Percentiles rank a stretch among this genome's conserved stretches.
These are phyloP conservation scores for Sciurus vulgaris DNA, from an alignment of 2,797 vertebrate genomes.

Conservation along the genomic window DNA sequence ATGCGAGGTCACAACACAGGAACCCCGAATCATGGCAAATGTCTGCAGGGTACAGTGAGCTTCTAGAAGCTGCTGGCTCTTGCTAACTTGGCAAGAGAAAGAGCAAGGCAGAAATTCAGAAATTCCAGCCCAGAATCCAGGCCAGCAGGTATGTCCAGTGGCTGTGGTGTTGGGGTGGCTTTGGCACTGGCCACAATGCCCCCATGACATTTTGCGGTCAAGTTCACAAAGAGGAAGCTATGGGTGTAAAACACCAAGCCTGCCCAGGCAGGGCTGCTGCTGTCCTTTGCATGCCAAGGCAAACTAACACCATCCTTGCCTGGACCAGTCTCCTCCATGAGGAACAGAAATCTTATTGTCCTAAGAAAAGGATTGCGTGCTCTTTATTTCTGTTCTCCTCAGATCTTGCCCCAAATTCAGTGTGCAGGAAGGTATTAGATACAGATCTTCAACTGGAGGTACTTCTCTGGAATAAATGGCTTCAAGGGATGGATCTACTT, in stretches of 20 bases:
- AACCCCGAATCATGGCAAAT: not conserved
- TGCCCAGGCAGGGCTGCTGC: slow-evolving; percentile 64
- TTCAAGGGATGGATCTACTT: not conserved
- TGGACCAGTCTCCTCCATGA: slow-evolving; percentile 37
- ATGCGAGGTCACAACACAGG: slow-evolving; percentile 6
- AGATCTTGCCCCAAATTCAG: not conserved
- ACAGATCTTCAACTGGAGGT: not conserved
- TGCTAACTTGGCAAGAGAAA: not conserved
- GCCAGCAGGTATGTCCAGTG: not conserved
- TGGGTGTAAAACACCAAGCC: not conserved
- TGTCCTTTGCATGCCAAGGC: not conserved
- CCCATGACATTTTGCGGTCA: not conserved
- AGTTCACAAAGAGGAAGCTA: not conserved
- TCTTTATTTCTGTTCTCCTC: not conserved
- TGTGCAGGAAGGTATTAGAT: not conserved
- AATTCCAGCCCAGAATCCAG: not conserved
- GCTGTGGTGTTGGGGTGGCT: not conserved
- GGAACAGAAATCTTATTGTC: slow-evolving; percentile 75
- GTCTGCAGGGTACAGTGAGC: not conserved
- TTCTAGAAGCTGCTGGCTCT: not conserved
- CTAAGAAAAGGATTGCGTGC: not conserved
- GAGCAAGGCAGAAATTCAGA: not conserved
- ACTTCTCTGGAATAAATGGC: not conserved
- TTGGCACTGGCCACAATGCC: not conserved
- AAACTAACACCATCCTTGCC: slow-evolving; percentile 55